Evolutionary conservation across 1,140 invertebrate species (phyloP).

Genomic region (Contarinia nasturtii): DNA sequence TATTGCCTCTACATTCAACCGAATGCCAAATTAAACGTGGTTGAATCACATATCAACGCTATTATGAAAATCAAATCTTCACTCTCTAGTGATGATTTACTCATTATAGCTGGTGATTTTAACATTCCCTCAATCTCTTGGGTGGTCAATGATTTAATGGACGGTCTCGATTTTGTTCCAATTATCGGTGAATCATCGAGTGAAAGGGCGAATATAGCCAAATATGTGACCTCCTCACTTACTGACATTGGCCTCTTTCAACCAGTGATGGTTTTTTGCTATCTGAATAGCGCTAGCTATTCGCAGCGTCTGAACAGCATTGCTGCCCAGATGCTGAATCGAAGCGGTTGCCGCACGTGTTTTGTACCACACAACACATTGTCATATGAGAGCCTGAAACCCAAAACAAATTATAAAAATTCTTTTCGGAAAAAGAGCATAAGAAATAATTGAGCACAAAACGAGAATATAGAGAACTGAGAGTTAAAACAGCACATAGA

Average conservation of each 20-base stretch:
- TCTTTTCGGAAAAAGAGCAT: too few relatives aligned
- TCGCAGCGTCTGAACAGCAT: too few relatives aligned
- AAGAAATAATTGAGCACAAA: too few relatives aligned
- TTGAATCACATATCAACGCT: neutral
- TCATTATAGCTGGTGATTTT: neutral
- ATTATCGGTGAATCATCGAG: neutral
- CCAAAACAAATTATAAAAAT: too few relatives aligned
- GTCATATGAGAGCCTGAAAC: too few relatives aligned
- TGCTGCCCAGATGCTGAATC: too few relatives aligned
- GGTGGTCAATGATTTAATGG: neutral
- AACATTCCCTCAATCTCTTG: neutral
- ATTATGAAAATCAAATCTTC: neutral
- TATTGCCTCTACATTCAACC: neutral
- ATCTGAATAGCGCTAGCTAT: too few relatives aligned
- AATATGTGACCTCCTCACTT: neutral
- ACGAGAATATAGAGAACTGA: too few relatives aligned
- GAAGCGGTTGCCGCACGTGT: too few relatives aligned
- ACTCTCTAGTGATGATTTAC: neutral
- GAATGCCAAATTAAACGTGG: neutral
- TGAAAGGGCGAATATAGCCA: neutral
- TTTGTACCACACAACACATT: too few relatives aligned
- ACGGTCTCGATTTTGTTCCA: neutral
- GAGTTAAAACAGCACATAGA: too few relatives aligned
- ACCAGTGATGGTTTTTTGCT: too few relatives aligned
- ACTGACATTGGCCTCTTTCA: neutral